Conservation (phyloP, 2,888 invertebrate genomes). For the Scaptomyza polygonia region DNA sequence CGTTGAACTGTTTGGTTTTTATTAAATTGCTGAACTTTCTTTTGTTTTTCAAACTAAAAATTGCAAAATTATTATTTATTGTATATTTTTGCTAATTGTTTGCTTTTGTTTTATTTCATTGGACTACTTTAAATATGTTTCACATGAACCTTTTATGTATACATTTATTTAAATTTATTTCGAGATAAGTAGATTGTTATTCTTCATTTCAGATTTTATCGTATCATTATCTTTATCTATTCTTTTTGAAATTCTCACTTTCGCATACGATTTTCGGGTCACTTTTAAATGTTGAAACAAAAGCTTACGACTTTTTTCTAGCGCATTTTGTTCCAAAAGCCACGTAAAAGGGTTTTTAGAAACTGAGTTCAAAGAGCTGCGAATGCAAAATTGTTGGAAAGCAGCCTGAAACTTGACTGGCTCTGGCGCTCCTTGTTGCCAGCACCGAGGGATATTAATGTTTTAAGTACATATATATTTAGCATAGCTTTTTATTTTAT, state of each 20-base stretch:
- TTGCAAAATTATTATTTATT: slow-evolving; percentile 56
- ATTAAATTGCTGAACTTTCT: slow-evolving; percentile 4
- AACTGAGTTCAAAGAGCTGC: slow-evolving; percentile 77
- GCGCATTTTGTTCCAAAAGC: slow-evolving; percentile 27
- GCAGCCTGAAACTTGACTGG: slow-evolving; percentile 55
- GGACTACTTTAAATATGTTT: slow-evolving; percentile 54
- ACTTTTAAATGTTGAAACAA: slow-evolving; percentile 64
- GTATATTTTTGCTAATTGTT: slow-evolving; percentile 68
- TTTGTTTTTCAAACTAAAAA: slow-evolving; percentile 32
- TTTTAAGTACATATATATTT: slow-evolving; percentile 36
- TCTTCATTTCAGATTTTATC: slow-evolving; percentile 10
- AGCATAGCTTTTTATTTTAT: slow-evolving; percentile 28
- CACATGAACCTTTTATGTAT: slow-evolving; percentile 56
- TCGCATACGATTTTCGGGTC: slow-evolving; percentile 44
- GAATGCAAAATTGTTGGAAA: slow-evolving; percentile 61
- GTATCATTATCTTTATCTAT: slow-evolving; percentile 5
- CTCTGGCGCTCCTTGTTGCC: slow-evolving; percentile 67
- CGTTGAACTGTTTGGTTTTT: slow-evolving; percentile 68
- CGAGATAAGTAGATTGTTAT: slow-evolving; percentile 50
- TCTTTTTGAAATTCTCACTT: slow-evolving; percentile 56
- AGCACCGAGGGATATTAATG: slow-evolving; percentile 43
- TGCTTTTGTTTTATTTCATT: slow-evolving; percentile 23
- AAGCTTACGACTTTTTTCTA: slow-evolving; percentile 42
- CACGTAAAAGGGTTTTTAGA: slow-evolving; percentile 20
- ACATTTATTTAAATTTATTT: slow-evolving; percentile 59